These are phyloP conservation scores for Sebastes dallii DNA, from an alignment of 2,797 vertebrate genomes.

Conservation along the genomic window DNA sequence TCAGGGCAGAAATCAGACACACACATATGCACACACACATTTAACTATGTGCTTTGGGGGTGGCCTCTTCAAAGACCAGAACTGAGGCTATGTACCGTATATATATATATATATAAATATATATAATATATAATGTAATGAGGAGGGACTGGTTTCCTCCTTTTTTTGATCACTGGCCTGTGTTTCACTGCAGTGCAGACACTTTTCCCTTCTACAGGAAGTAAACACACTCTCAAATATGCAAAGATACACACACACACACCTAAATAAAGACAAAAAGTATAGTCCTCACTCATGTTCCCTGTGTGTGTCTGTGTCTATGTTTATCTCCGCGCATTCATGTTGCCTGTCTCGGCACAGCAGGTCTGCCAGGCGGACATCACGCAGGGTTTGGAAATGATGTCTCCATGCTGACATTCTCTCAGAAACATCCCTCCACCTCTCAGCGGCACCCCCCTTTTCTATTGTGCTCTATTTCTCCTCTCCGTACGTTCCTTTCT, in stretches of 20 bases:
- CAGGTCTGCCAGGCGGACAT: slow-evolving; percentile 37
- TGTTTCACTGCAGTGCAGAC: slow-evolving; percentile 41
- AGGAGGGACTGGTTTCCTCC: slow-evolving; percentile 13
- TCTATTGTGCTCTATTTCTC: neutral
- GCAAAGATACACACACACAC: slow-evolving; percentile 6
- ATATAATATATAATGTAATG: slow-evolving; percentile 49
- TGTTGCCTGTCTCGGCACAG: slow-evolving; percentile 35
- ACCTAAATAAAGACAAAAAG: neutral
- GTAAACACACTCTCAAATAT: neutral
- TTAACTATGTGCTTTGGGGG: slow-evolving; percentile 27
- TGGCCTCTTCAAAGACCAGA: slow-evolving; percentile 55
- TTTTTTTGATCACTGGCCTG: slow-evolving; percentile 50
- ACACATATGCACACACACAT: slow-evolving; percentile 6
- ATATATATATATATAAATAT: too few species aligned
- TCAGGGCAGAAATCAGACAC: slow-evolving; percentile 2
- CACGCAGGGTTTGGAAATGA: slow-evolving; percentile 56
- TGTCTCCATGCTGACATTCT: slow-evolving; percentile 48
- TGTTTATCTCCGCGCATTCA: neutral
- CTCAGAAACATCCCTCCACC: slow-evolving; percentile 12
- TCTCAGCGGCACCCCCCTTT: neutral
- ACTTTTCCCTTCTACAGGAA: neutral
- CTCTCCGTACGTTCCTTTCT: neutral
- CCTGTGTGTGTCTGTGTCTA: neutral
- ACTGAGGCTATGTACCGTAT: slow-evolving; percentile 32
- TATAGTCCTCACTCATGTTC: neutral